Percentiles rank a stretch among this genome's conserved stretches.
Conservation (phyloP, 2,113 vertebrate species). For the Corythornis cristatus region DNA sequence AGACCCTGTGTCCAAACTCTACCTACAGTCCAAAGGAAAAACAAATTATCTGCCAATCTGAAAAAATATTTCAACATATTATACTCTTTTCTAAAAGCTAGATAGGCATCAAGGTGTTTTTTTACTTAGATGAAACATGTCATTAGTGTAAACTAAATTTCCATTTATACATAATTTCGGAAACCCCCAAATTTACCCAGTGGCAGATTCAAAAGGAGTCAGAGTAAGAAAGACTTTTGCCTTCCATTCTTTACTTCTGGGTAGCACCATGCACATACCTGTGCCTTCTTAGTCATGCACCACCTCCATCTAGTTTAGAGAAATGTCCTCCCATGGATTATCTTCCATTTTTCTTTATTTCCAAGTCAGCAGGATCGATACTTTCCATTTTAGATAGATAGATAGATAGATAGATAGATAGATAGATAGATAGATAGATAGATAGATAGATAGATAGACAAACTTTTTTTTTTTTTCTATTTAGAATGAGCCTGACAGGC, state of each 20-base stretch:
- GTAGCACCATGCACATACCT: not conserved
- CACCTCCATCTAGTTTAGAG: accelerated
- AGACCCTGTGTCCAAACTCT: not conserved
- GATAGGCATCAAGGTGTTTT: not conserved
- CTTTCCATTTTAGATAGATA: not conserved
- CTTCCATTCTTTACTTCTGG: not conserved
- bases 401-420: too few species aligned
- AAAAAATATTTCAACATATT: not conserved
- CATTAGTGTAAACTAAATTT: not conserved
- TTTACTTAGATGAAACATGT: not conserved
- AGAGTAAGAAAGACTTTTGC: not conserved
- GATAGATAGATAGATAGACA: too few species aligned
- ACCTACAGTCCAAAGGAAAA: not conserved
- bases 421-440: too few species aligned
- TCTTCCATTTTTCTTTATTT: not conserved
- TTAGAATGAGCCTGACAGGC: not conserved
- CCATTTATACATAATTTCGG: not conserved
- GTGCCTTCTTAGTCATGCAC: not conserved
- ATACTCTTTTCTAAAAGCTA: not conserved
- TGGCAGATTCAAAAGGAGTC: not conserved
- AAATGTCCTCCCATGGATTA: not conserved
- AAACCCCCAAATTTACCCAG: not conserved
- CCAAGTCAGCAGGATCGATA: accelerated
- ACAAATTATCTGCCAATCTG: not conserved
- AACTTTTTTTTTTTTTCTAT: not conserved